Evolutionary conservation across 2,888 invertebrate species (phyloP), one percentile per base, ranked within the genome.

Genomic region (Scaptomyza polygonia): DNA sequence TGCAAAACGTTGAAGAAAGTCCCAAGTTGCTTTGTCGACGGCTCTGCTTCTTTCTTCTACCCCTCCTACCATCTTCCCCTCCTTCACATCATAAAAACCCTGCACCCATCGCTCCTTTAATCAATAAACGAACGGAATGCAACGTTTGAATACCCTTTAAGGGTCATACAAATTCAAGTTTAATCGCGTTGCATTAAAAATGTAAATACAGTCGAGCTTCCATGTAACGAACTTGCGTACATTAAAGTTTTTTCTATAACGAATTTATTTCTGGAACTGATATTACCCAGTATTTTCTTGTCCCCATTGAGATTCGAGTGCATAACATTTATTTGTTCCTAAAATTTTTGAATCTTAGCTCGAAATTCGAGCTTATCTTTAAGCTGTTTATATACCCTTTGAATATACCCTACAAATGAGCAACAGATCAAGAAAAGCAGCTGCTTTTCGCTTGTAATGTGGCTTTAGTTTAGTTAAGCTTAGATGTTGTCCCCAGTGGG

Each of bases 1-100:
- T 63, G 61, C 62, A 77, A 67, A 67, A 63, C 57, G 79, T 16
- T 14, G 34, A 72, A 81, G 86, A 55, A 72, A 72, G 63, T 79
- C 67, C 76, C 76, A 57, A 45, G 39, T 39, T 54, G 45, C 40
- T 21, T 32, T 44, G 58, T 47, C 67, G 62, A 57, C 43, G 57
- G 42, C 56, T 48, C 39, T 16, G 4, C 39, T 36, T 7, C 39
- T n/a, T n/a, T n/a, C n/a, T n/a, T n/a, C n/a, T n/a, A n/a, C n/a
- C n/a, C n/a, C n/a, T n/a, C n/a, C n/a, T n/a, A n/a, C n/a, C n/a
- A n/a, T n/a, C n/a, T n/a, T n/a, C n/a, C n/a, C n/a, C n/a, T n/a
- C n/a, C n/a, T n/a, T n/a, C n/a, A n/a, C n/a, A n/a, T n/a, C n/a
- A n/a, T n/a, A n/a, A n/a, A n/a, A n/a, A 30, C 14, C 0, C 34